Base-by-base conservation (phyloP, 1,140 invertebrate genomes). In the Bombus polaris region DNA sequence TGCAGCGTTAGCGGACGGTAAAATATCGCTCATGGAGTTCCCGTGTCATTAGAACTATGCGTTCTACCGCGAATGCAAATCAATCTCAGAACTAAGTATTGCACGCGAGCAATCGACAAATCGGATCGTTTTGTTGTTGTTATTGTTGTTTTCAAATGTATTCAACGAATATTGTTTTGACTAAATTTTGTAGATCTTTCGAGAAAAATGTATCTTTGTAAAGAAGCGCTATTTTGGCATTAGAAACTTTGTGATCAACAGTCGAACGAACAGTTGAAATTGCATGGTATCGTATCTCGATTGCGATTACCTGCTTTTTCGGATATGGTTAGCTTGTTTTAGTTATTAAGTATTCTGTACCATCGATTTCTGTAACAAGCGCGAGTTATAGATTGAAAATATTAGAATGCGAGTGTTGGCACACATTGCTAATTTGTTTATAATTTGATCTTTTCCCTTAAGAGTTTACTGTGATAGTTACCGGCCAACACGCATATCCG, bases 391-490 rank as follows among this genome's bases (percentile, higher is more conserved):
- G 18, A 53, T 53, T 18, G 47, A 53, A 5, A 53, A 62, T 10
- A 12, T 62, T n/a, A 8, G 59, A 62, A 62, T n/a, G 28, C 8
- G 10, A 62, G 10, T n/a, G 28, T 62, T 62, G 22, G 59, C 10
- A 62, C 10, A 4, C 28, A 28, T 66, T 3, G 3, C 22, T 37
- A 22, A 25, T 68, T 35, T 68, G 22, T 37, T 72, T 62, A 6
- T 62, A n/a, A n/a, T 32, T 37, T 28, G 12, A 72, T 3, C 35
- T 22, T 62, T 44, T 65, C 5, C 25, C 12, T 28, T 57, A 18
- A 53, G n/a, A 42, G 32, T 35, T 39, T 72, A 25, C 79, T 72
- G 68, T 59, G 66, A 59, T 73, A 81, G 15, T 73, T 72, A 53
- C 18, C 35, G 65, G n/a, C 18, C 44, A 35, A 9, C 35, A 39